Base-by-base conservation (phyloP, 23 tunicate genomes). In the Styela clava region DNA sequence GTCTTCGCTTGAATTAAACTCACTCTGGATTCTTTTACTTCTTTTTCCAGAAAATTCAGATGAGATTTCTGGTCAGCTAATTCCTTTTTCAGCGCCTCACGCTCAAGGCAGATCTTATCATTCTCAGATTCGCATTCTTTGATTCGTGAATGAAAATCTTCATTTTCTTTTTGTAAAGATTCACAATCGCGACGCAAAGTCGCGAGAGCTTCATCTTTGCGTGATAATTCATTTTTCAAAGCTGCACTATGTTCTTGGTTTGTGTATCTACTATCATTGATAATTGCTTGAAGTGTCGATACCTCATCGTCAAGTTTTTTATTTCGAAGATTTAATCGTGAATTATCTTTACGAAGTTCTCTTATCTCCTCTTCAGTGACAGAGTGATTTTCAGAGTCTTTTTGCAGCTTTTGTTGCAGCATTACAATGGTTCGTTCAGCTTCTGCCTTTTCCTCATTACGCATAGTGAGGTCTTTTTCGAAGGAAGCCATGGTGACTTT, bases 321-420 rank as follows among this genome's bases (percentile, higher is more conserved):
- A 34, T 30, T 71, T 71, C 34, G 32, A 33, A 28, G 77, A 26
- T 35, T 26, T 3, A 71, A 16, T 2, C 77, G 77, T 26, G 77
- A 21, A 71, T 32, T 71, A 26, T 89, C 95, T 72, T 87, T 89
- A 69, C 77, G 82, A 82, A 89, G 69, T 74, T 89, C 89, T 64
- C 83, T 65, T 83, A 89, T 74, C 73, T 89, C 95, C 26, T 85
- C 88, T 78, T 89, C 95, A 1, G 88, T 69, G 61, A 74, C 73
- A 74, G 81, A 71, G 33, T 87, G 85, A 73, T 84, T 85, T 74
- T 35, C 65, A n/a, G 36, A 33, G 27, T 85, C 95, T 37, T 85
- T 83, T 62, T 81, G 85, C 30, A 85, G 62, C 37, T 81, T 85
- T 23, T 33, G 36, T 64, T 85, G 85, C 51, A 84, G 56, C 88